Conservation (phyloP, 1,140 invertebrate species). For the Panagrolaimus sp. region DNA sequence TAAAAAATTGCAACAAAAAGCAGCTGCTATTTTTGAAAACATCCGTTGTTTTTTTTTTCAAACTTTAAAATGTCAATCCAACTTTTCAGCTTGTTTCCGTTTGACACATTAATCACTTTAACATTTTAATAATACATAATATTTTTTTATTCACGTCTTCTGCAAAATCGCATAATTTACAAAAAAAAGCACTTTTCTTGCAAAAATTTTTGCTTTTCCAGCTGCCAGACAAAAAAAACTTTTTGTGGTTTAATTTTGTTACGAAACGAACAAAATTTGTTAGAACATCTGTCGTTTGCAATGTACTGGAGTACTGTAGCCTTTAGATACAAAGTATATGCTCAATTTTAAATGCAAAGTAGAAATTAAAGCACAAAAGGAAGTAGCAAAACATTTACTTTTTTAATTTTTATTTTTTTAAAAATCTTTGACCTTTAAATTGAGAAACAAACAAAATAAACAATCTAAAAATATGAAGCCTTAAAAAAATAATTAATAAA, state of each 20-base stretch:
- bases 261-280: too few relatives aligned
- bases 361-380: not conserved
- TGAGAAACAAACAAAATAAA: slow-evolving; percentile 15
- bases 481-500: not conserved
- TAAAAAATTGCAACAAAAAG: not conserved
- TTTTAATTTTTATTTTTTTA: not conserved
- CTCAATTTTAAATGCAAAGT: too few relatives aligned
- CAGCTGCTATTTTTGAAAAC: slow-evolving; percentile 2
- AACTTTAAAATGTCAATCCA: not conserved
- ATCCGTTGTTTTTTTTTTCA: not conserved
- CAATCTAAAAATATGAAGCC: not conserved
- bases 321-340: too few relatives aligned
- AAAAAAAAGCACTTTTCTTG: too few relatives aligned
- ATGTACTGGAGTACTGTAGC: too few relatives aligned
- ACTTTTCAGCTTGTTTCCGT: not conserved
- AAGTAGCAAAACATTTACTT: not conserved
- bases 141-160: too few relatives aligned
- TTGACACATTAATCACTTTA: not conserved
- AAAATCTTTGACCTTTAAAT: slow-evolving; percentile 8
- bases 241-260: too few relatives aligned
- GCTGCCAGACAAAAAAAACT: too few relatives aligned
- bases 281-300: too few relatives aligned
- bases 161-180: too few relatives aligned
- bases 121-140: not conserved
- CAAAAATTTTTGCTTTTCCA: too few relatives aligned